phyloP scores from a whole-genome alignment of 2,113 vertebrate genomes.

The Machaerirhynchus nigripectus region DNA sequence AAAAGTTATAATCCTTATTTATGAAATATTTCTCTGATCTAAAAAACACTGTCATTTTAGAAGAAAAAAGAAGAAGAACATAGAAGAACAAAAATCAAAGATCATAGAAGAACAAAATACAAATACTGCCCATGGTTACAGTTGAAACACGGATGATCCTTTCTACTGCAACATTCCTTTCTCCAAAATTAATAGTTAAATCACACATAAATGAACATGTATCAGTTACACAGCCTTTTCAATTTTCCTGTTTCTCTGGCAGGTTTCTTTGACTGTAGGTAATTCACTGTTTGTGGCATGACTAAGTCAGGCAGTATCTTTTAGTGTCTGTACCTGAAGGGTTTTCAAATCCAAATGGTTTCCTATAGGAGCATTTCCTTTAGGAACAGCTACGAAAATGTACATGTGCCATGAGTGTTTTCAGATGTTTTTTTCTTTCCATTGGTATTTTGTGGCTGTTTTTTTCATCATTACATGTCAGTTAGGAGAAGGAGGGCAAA shows the following conservation, averaged over 20 bases:
- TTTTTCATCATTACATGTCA: not conserved
- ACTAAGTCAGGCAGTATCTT: not conserved
- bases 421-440: not conserved
- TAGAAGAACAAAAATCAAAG: not conserved
- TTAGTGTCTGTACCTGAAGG: not conserved
- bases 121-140: not conserved
- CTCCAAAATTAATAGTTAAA: not conserved
- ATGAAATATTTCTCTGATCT: not conserved
- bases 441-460: not conserved
- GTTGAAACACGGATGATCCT: not conserved
- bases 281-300: not conserved
- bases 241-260: not conserved
- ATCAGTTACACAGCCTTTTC: not conserved
- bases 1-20: not conserved
- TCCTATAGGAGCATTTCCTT: not conserved
- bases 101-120: not conserved
- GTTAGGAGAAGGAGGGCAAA: not conserved
- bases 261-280: not conserved
- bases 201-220: not conserved
- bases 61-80: too few species aligned
- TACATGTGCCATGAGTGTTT: accelerated
- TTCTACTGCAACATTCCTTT: not conserved
- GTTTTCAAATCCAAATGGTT: not conserved
- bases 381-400: not conserved
- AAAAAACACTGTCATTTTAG: not conserved